These are phyloP conservation scores for Pollicipes pollicipes DNA, from an alignment of 1,140 invertebrate species.

Conservation along the genomic window DNA sequence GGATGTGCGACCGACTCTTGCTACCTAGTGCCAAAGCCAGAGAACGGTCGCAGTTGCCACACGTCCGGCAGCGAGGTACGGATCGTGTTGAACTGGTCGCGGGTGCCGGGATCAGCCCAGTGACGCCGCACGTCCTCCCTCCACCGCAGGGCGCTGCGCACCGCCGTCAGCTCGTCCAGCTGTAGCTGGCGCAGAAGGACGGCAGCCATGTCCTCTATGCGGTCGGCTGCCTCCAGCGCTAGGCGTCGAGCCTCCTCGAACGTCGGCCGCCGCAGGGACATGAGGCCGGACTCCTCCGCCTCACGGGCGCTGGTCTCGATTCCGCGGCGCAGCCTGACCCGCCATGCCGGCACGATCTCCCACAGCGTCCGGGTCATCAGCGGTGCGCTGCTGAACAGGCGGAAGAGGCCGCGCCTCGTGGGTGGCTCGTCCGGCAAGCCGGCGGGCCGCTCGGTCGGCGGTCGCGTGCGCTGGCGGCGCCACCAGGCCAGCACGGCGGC, in stretches of 20 bases:
- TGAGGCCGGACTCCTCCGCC: too few relatives aligned
- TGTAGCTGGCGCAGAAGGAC: background rate
- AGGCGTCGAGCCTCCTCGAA: background rate
- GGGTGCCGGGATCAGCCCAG: background rate
- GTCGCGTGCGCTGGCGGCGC: background rate
- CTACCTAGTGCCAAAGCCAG: too few relatives aligned
- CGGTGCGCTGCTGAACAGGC: background rate
- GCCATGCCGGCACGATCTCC: background rate
- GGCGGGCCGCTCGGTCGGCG: background rate
- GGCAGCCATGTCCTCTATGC: background rate
- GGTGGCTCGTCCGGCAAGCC: background rate
- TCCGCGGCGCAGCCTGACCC: too few relatives aligned
- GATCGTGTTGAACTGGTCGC: background rate
- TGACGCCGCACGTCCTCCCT: background rate
- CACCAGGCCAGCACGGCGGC: background rate
- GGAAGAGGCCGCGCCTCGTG: background rate
- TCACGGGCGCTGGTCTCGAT: background rate
- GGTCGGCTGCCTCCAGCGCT: too few relatives aligned
- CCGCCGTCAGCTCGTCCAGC: background rate
- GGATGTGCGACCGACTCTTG: too few relatives aligned
- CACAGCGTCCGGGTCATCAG: background rate
- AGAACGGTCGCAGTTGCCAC: background rate
- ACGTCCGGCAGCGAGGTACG: background rate
- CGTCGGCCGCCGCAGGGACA: too few relatives aligned
- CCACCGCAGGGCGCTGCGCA: background rate